phyloP scores from a whole-genome alignment of 2,113 vertebrate genomes.

The Anguilla japonica region DNA sequence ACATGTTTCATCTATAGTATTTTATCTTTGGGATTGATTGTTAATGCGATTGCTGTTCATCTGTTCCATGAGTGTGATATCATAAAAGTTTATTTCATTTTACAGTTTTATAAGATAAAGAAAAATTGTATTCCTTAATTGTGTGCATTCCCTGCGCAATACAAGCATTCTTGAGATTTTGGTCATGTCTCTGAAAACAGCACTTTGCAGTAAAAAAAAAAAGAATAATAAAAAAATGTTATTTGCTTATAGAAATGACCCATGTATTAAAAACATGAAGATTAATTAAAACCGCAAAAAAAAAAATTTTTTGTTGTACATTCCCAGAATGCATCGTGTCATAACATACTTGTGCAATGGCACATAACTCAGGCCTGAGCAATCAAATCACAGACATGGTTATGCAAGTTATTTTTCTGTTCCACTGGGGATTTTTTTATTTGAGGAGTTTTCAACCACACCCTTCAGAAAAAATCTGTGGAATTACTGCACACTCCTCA shows the following conservation, averaged over 20 bases:
- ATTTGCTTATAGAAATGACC: neutral
- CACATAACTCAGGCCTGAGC: neutral
- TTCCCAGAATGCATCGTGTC: neutral
- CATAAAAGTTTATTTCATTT: too few relatives aligned
- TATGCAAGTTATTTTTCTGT: neutral
- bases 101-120: too few relatives aligned
- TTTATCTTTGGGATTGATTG: neutral
- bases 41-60: neutral
- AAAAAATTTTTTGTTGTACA: neutral
- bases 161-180: neutral
- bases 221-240: neutral
- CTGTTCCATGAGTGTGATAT: too few relatives aligned
- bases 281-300: neutral
- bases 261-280: neutral
- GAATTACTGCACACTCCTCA: neutral
- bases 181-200: neutral
- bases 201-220: neutral
- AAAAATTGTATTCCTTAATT: too few relatives aligned
- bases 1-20: neutral
- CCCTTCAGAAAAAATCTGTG: neutral
- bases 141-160: neutral
- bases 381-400: neutral
- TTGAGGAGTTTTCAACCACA: neutral
- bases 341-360: neutral
- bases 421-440: neutral